Evolutionary conservation across 2,113 vertebrate genomes (phyloP).

Genomic region (Agelaius tricolor): DNA sequence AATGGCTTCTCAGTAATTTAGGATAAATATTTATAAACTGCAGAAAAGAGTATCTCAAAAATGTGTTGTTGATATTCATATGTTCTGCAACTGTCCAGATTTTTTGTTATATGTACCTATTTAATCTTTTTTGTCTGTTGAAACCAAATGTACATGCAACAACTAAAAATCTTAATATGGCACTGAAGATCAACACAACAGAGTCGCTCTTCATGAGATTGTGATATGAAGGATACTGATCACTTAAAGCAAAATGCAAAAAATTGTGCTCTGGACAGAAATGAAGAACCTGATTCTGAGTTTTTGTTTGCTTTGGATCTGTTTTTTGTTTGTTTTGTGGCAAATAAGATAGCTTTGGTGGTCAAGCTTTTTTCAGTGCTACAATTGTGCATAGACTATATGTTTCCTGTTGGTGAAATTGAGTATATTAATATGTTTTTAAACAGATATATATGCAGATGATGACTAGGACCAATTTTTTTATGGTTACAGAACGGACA

Average conservation of each 20-base stretch:
- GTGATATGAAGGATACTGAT: background rate
- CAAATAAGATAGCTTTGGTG: background rate
- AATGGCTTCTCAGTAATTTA: background rate
- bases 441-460: background rate
- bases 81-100: background rate
- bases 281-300: background rate
- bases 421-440: background rate
- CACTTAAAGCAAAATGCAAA: background rate
- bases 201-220: background rate
- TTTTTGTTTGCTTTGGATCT: background rate
- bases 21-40: background rate
- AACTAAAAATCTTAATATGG: background rate
- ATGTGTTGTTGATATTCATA: background rate
- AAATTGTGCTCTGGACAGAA: background rate
- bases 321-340: background rate
- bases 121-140: background rate
- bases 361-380: background rate
- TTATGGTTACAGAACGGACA: background rate
- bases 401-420: background rate
- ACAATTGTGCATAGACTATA: background rate
- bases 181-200: background rate
- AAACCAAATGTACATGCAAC: background rate
- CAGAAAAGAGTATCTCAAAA: background rate
- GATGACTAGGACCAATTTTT: background rate
- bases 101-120: background rate